phyloP scores from a whole-genome alignment of 2,113 vertebrate species.

The Halcyon malimbica region DNA sequence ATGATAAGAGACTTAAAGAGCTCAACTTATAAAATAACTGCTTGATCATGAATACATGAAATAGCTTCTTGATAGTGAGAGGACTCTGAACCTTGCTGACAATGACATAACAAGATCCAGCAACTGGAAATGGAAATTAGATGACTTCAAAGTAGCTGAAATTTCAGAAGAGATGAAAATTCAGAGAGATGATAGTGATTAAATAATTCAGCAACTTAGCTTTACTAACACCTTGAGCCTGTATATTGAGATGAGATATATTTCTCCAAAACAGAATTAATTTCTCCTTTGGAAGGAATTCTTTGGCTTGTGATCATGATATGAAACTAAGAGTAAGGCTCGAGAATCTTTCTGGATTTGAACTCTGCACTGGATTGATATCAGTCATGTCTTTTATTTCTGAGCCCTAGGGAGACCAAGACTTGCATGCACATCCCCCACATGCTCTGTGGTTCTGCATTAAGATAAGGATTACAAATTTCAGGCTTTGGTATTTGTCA shows the following conservation, averaged over 20 bases:
- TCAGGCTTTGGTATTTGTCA: not conserved
- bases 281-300: not conserved
- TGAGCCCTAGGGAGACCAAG: not conserved
- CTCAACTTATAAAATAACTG: not conserved
- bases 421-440: not conserved
- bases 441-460: not conserved
- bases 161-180: slow-evolving; percentile 4
- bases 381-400: not conserved
- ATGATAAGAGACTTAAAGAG: not conserved
- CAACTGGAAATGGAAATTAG: slow-evolving; percentile 39
- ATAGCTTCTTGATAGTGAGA: slow-evolving; percentile 8
- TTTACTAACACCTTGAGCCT: slow-evolving; percentile 14
- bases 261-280: not conserved
- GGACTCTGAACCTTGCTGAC: slow-evolving; percentile 53
- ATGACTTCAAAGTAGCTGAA: slow-evolving; percentile 34
- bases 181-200: not conserved
- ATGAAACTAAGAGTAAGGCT: not conserved
- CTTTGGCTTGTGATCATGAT: not conserved
- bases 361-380: not conserved
- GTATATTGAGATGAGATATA: not conserved
- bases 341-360: not conserved
- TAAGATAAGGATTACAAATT: not conserved
- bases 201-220: not conserved
- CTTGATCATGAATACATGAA: slow-evolving; percentile 41
- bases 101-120: slow-evolving; percentile 39